These are phyloP conservation scores for Hyperoplus lanceolatus DNA, from an alignment of 2,797 vertebrate genomes.

Conservation along the genomic window DNA sequence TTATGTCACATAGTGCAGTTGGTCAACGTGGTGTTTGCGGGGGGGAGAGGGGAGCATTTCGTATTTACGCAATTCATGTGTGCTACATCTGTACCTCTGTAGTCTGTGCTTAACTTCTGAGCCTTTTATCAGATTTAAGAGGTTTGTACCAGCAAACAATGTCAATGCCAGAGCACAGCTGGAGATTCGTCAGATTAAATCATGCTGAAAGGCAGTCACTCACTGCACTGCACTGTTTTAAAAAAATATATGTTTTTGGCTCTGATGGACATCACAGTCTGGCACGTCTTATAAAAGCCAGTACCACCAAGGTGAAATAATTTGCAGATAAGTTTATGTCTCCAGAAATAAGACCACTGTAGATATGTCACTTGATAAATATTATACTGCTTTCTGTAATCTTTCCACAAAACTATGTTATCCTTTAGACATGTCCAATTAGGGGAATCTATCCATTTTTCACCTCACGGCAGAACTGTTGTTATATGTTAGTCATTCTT, in stretches of 20 bases:
- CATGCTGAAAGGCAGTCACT: constrained; percentile 32
- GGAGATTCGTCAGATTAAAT: constrained; percentile 46
- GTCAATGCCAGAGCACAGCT: constrained; percentile 54
- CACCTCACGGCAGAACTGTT: constrained; percentile 31
- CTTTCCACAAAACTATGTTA: constrained; percentile 5
- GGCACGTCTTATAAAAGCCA: constrained; percentile 37
- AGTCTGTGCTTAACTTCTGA: constrained; percentile 3
- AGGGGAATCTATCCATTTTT: constrained; percentile 43
- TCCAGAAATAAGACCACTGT: constrained; percentile 19
- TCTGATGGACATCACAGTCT: constrained; percentile 10
- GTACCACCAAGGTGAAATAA: constrained; percentile 44
- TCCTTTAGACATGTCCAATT: constrained; percentile 21
- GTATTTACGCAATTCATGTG: not conserved
- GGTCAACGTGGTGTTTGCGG: too few relatives aligned
- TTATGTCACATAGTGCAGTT: not conserved
- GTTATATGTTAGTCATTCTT: constrained; percentile 28
- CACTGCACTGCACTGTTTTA: too few relatives aligned
- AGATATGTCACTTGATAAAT: constrained; percentile 28
- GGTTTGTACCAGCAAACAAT: constrained; percentile 24
- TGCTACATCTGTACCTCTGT: constrained; percentile 19
- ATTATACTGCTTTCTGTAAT: constrained; percentile 14
- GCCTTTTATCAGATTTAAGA: constrained; percentile 39
- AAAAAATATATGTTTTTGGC: too few relatives aligned
- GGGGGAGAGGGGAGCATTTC: too few relatives aligned
- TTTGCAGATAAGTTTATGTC: constrained; percentile 33